These are phyloP conservation scores for Phaenicophaeus curvirostris DNA, from an alignment of 2,797 vertebrate species.

Conservation along the genomic window DNA sequence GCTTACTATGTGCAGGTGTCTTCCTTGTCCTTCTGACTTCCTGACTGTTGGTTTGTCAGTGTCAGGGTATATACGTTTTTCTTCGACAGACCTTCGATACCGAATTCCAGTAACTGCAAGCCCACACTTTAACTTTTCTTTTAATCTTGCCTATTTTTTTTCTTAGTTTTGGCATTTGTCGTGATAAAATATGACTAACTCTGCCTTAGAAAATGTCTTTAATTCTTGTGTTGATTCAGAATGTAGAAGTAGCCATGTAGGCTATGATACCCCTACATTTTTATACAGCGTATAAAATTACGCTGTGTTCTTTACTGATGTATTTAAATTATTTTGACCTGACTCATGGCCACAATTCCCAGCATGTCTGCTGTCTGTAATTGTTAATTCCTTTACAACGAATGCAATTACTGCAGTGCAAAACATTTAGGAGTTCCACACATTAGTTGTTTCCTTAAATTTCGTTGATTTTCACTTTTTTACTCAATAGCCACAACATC, in stretches of 20 bases:
- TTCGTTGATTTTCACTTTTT: neutral
- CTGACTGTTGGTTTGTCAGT: neutral
- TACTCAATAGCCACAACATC: neutral
- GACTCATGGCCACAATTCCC: neutral
- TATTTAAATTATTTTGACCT: neutral
- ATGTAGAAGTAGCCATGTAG: neutral
- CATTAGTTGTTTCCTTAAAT: neutral
- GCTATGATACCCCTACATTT: neutral
- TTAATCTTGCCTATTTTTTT: neutral
- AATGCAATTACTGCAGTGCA: neutral
- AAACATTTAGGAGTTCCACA: neutral
- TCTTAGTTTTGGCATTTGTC: neutral
- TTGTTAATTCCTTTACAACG: neutral
- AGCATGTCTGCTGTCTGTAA: neutral
- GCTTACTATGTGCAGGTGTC: neutral
- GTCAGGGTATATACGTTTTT: neutral
- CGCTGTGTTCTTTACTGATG: neutral
- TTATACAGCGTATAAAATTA: neutral
- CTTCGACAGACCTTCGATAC: neutral
- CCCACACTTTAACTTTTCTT: neutral
- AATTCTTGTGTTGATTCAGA: neutral
- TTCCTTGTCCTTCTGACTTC: neutral
- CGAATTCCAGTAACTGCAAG: neutral
- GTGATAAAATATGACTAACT: neutral
- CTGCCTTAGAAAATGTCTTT: neutral